Percentiles rank a stretch among this genome's conserved stretches.
phyloP scores from a whole-genome alignment of 1,140 invertebrate species.

The Brachionus paranguensis region DNA sequence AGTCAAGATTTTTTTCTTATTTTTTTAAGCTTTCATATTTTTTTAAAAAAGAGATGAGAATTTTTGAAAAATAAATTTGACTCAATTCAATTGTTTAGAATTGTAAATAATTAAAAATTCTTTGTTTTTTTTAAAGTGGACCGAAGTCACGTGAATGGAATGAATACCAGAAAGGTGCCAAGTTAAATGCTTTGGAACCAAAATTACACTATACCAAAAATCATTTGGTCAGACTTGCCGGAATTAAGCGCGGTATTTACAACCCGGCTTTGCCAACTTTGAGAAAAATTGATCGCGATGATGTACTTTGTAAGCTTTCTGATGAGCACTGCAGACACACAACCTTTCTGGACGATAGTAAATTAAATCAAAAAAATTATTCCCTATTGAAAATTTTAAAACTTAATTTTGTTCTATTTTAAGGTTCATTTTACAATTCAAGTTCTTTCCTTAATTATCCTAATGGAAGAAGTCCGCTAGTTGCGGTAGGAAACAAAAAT shows the following conservation, averaged over 20 bases:
- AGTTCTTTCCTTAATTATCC: background rate
- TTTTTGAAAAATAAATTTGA: background rate
- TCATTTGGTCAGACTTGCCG: slow-evolving; percentile 46
- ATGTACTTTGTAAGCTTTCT: slow-evolving; percentile 49
- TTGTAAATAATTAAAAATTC: background rate
- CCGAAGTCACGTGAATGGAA: slow-evolving; percentile 42
- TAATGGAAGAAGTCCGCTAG: background rate
- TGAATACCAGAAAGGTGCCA: slow-evolving; percentile 47
- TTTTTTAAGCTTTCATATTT: too few relatives aligned
- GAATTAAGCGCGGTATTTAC: slow-evolving; percentile 51
- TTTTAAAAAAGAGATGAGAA: too few relatives aligned
- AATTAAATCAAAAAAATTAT: background rate
- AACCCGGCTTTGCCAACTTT: slow-evolving; percentile 51
- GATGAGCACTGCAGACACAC: slow-evolving; percentile 52
- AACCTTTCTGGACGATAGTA: slow-evolving; percentile 41
- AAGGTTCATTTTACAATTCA: background rate
- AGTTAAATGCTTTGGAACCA: slow-evolving; percentile 51
- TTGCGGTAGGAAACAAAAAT: background rate
- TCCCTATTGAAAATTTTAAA: background rate
- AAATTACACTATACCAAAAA: slow-evolving; percentile 42
- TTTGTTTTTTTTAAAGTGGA: slow-evolving; percentile 41
- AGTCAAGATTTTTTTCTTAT: too few relatives aligned
- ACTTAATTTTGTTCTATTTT: background rate
- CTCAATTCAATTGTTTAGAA: too few relatives aligned
- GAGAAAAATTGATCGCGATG: slow-evolving; percentile 54